A percentile compares a stretch with the other conserved stretches of the same genome.
These are phyloP conservation scores for Sebastes variabilis DNA, from an alignment of 2,797 vertebrate genomes.

Conservation along the genomic window DNA sequence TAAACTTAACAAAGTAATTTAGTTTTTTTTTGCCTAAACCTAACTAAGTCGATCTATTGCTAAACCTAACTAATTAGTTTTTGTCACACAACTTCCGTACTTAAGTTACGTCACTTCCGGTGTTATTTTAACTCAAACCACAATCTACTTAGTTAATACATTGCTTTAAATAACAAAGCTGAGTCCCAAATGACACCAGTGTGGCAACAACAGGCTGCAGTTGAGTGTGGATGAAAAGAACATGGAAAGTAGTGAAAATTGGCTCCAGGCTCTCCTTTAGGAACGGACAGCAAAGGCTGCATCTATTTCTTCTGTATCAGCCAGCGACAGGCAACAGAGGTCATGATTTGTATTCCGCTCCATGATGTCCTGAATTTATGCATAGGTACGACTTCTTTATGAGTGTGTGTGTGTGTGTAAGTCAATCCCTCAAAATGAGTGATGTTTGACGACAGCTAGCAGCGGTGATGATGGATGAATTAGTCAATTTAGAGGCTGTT, in stretches of 20 bases:
- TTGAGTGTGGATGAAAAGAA: not conserved
- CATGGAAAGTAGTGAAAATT: constrained; percentile 16
- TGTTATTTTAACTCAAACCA: too few relatives aligned
- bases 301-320: constrained; percentile 58
- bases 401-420: not conserved
- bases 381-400: constrained; percentile 60
- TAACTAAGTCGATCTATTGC: too few relatives aligned
- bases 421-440: constrained; percentile 54
- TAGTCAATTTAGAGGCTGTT: constrained; percentile 32
- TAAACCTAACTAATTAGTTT: too few relatives aligned
- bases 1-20: too few relatives aligned
- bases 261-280: constrained; percentile 30
- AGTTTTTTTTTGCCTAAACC: too few relatives aligned
- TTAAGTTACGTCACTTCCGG: too few relatives aligned
- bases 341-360: constrained; percentile 68
- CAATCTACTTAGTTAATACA: not conserved
- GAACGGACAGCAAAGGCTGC: constrained; percentile 12
- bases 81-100: too few relatives aligned
- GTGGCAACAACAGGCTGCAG: constrained; percentile 1
- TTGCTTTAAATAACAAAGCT: not conserved
- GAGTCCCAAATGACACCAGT: not conserved
- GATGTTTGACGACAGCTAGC: constrained; percentile 30
- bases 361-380: constrained; percentile 46
- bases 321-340: constrained; percentile 43
- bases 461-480: constrained; percentile 55